Conservation (phyloP, 2,797 vertebrate genomes). For the Pangasius krempfi region DNA sequence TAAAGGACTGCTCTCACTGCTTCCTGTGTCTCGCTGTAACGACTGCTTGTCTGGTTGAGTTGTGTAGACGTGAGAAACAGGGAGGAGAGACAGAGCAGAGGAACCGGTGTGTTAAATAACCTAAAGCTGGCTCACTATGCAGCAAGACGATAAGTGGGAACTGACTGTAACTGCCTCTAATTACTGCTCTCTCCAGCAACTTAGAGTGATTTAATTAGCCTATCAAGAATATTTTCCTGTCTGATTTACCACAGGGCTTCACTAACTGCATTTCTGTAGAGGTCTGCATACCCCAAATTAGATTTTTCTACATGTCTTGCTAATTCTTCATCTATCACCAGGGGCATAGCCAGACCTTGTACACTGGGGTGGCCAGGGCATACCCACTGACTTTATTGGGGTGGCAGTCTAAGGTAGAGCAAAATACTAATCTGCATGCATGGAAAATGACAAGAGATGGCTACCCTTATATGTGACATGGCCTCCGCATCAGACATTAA, state of each 20-base stretch:
- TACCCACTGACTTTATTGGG: neutral
- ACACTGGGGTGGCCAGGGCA: neutral
- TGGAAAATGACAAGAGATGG: neutral
- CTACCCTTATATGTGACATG: neutral
- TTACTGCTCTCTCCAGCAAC: neutral
- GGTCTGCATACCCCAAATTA: neutral
- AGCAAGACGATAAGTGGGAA: neutral
- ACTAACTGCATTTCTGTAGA: neutral
- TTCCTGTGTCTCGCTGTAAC: neutral
- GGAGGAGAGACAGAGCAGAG: constrained; percentile 27
- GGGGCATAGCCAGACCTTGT: neutral
- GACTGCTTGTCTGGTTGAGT: neutral
- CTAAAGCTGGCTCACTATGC: neutral
- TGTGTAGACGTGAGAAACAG: constrained; percentile 11
- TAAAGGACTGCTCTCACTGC: neutral
- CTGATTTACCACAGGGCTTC: constrained; percentile 13
- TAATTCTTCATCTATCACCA: neutral
- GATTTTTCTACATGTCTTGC: neutral
- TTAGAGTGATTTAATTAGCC: neutral
- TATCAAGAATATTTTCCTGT: neutral
- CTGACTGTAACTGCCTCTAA: neutral
- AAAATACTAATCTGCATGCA: neutral
- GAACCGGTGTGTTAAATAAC: constrained; percentile 8
- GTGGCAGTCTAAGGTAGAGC: neutral
- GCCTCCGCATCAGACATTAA: neutral